Base-by-base conservation (phyloP, 2,888 invertebrate genomes). In the Oscheius myriophilus region DNA sequence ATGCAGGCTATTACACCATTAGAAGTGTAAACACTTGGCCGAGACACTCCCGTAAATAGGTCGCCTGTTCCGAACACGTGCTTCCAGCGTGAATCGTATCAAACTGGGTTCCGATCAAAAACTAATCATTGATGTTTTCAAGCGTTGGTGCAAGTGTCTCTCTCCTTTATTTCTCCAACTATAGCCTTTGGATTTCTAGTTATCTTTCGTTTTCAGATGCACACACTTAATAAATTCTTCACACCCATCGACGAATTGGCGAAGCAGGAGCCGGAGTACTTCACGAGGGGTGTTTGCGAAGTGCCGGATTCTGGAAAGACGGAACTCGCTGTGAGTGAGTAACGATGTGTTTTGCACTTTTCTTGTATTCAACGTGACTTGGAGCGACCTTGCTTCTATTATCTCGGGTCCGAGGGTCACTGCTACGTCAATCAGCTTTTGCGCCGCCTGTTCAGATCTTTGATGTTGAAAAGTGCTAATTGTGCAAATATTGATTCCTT, bases 221-320 rank as follows among this genome's bases (percentile, higher is more conserved):
- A 18, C 41, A 49, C n/a, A 39, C 53, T 25, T 26, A 12, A 61
- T 1, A 16, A 46, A 6, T 26, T 26, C 49, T 70, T 70, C 57
- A 67, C 67, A 1, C 67, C 58, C 18, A 41, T 67, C 9, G 67
- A 71, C 21, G 71, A 71, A 23, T 18, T 71, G 25, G 21, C 63
- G 26, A 12, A 42, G 21, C 11, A 9, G 14, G 67, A 71, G n/a
- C 67, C 67, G 18, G 49, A 52, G 23, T 70, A 61, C 33, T 67
- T 67, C 39, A 39, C 16, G n/a, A 43, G 43, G 6, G 23, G 33
- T 46, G 21, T 26, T 1, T 6, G 1, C 2, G 65, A 55, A 18
- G 49, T 64, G 2, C n/a, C 14, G 33, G 33, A 3, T 6, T 11
- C 41, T 26, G 42, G 21, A 18, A 49, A 49, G 33, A 12, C 4